Evolutionary conservation across 2,797 vertebrate genomes (phyloP), one percentile per base, ranked within the genome.

Genomic region (Cichlasoma orientale): DNA sequence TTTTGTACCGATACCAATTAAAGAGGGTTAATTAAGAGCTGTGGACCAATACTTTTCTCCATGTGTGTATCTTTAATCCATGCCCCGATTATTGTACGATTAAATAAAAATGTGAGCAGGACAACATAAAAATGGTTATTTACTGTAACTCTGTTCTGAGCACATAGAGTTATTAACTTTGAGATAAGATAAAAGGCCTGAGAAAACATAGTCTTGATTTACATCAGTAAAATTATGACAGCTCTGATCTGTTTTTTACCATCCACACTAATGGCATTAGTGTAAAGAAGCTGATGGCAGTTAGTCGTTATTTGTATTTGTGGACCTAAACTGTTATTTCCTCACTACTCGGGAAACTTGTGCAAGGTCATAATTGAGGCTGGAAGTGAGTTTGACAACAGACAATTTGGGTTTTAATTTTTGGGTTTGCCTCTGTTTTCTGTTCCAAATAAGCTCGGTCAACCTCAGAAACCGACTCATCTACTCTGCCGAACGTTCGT

Each of bases 401-500:
- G 23, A 72, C 72, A 31, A 16, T n/a, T n/a, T 21, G 9, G 16
- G 18, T 13, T 69, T 29, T 55, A 25, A 61, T 44, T 54, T 55
- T 9, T 18, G 66, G 18, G 1, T 33, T 27, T 25, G 18, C 5
- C 14, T 58, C 33, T 6, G 7, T 50, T 58, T 58, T 55, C 31
- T 55, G 29, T 25, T 71, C 38, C 52, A 81, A 23, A 72, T 29
- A 5, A 31, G 23, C 75, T 73, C 5, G 73, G 58, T 66, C 25
- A 63, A 71, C 83, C 79, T 68, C 72, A 41, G 3, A 59, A 69
- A 10, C 36, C 50, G 3, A 29, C 69, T 72, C 54, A 8, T 44
- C 52, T 6, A 4, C 61, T 19, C 53, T 7, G 19, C 55, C 44
- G 1, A 69, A 14, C 41, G 18, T 47, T 56, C 6, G 36, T 78